A percentile compares a stretch with the other conserved stretches of the same genome.
Conservation (phyloP, 2,797 vertebrate genomes). For the Champsocephalus gunnari region DNA sequence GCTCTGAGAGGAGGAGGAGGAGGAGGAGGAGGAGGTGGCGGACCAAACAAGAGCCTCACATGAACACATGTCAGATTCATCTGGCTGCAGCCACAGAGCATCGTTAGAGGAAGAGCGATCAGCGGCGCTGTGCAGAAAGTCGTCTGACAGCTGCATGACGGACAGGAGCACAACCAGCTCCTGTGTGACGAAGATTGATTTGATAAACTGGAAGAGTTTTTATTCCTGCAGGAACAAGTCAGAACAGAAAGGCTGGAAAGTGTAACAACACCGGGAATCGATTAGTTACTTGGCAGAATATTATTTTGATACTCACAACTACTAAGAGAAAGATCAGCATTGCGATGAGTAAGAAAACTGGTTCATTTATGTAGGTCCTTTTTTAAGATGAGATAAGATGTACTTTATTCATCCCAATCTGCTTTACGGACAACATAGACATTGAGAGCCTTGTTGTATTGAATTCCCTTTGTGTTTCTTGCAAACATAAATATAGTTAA, state of each 20-base stretch:
- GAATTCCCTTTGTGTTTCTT: no score
- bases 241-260: neutral
- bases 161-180: conserved; percentile 7
- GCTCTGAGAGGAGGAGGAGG: conserved; percentile 58
- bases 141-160: conserved; percentile 19
- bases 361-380: no score
- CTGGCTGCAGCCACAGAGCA: conserved; percentile 36
- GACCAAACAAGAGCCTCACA: conserved; percentile 57
- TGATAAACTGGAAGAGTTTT: neutral
- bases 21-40: conserved; percentile 48
- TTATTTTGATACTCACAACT: neutral
- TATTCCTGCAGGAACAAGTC: conserved; percentile 9
- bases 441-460: no score
- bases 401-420: no score
- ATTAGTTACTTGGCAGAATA: neutral
- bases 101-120: conserved; percentile 40
- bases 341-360: no score
- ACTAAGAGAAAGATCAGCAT: no score
- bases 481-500: no score
- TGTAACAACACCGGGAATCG: neutral
- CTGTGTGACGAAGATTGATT: conserved; percentile 9
- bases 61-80: conserved; percentile 58
- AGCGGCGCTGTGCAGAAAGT: conserved; percentile 21
- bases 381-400: no score
- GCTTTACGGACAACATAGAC: no score